These are phyloP conservation scores for Silurus glanis DNA, from an alignment of 2,113 vertebrate species.

Conservation along the genomic window DNA sequence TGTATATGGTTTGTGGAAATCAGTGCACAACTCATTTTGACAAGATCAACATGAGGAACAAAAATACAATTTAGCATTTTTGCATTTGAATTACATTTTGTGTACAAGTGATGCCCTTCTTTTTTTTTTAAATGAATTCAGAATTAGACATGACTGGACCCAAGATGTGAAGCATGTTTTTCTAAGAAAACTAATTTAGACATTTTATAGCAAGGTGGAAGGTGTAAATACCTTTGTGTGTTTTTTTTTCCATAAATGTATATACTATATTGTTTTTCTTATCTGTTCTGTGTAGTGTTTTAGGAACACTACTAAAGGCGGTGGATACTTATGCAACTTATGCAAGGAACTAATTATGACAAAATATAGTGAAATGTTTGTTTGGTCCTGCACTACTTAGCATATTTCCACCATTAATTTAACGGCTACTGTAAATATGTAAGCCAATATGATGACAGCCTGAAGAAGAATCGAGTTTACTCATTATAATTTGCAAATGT, in stretches of 20 bases:
- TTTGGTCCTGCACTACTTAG: not conserved
- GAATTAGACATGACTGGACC: not conserved
- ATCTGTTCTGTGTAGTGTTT: not conserved
- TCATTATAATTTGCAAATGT: not conserved
- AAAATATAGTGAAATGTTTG: too few relatives aligned
- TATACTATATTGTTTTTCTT: too few relatives aligned
- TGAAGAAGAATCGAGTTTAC: not conserved
- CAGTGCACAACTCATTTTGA: not conserved
- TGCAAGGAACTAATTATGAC: not conserved
- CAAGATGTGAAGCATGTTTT: not conserved
- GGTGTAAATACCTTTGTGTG: too few relatives aligned
- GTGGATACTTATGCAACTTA: not conserved
- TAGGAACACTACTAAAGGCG: not conserved
- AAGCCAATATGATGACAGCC: not conserved
- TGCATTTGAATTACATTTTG: not conserved
- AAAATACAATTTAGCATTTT: not conserved
- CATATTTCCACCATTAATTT: not conserved
- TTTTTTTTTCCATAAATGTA: too few relatives aligned
- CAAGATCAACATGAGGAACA: not conserved
- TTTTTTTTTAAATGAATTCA: not conserved
- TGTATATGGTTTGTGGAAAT: not conserved
- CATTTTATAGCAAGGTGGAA: not conserved
- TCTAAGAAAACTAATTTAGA: not conserved
- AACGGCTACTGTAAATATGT: not conserved
- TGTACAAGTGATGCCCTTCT: not conserved